Conservation (phyloP, 37 sponge, comb jelly and placozoan species). For the Spongia lamella region DNA sequence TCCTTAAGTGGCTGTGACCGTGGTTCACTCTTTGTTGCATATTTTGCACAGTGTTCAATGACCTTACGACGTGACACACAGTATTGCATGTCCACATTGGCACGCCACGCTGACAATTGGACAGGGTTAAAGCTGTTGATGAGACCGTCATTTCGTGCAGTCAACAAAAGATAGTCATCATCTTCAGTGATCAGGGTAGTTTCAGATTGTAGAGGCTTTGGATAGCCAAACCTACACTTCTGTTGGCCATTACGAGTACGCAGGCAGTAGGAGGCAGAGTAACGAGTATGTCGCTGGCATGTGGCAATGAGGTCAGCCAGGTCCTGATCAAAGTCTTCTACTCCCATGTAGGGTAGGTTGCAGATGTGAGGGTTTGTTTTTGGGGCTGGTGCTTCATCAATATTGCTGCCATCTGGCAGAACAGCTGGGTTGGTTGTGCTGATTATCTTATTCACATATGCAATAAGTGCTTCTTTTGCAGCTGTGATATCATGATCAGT, state of each 20-base stretch:
- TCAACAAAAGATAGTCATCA: conserved; percentile 3
- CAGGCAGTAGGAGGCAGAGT: conserved; percentile 54
- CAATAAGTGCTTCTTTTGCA: conserved; percentile 18
- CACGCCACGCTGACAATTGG: conserved; percentile 51
- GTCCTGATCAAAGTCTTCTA: conserved; percentile 37
- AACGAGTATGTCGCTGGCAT: conserved; percentile 53
- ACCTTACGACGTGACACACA: conserved; percentile 28
- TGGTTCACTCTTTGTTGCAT: conserved; percentile 55
- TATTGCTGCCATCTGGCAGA: conserved; percentile 30
- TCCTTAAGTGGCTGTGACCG: conserved; percentile 34
- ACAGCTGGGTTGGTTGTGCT: conserved; percentile 48
- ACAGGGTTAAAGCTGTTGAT: conserved; percentile 56
- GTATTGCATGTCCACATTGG: conserved; percentile 67
- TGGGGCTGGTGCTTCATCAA: conserved; percentile 24
- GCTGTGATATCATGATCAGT: too few relatives aligned
- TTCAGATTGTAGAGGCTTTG: conserved; percentile 36
- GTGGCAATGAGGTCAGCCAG: conserved; percentile 61
- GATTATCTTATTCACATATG: conserved; percentile 29
- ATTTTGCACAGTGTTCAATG: conserved; percentile 42
- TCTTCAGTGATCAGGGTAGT: conserved; percentile 7
- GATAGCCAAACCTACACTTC: conserved; percentile 57
- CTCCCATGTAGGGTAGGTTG: conserved; percentile 10
- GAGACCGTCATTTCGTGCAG: conserved; percentile 43
- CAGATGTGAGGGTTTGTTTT: conserved; percentile 11
- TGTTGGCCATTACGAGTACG: conserved; percentile 37